Base-by-base conservation (phyloP, 2,113 vertebrate genomes). In the Nestor notabilis region DNA sequence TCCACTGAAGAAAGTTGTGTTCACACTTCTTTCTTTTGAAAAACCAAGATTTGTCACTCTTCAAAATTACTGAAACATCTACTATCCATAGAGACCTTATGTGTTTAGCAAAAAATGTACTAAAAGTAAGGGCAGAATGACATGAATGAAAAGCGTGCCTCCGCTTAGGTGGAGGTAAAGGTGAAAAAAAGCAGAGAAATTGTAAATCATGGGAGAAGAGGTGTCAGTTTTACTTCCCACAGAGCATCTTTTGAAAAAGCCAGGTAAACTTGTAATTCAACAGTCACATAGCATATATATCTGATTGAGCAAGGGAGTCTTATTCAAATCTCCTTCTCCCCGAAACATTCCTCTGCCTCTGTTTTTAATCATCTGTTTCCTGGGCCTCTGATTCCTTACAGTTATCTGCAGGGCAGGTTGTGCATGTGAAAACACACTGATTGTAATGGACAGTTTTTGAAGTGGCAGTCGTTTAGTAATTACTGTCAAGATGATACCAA, bases 1-100 rank as follows among this genome's bases (percentile, higher is more conserved):
- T 79, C 31, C 14, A 33, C 70, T 82, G 41, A 89, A 95, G 87
- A 94, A 93, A 92, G 86, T 60, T 89, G 58, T 70, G 41, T 68
- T 90, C 19, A 31, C 74, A 70, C 89, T 93, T 92, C 72, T 89
- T 94, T 90, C 69, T 87, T 92, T 85, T 77, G 29, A 75, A 90
- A 87, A 86, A 70, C 21, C 46, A 53, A 70, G 9, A 78, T 90
- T 69, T 76, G 12, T 95, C 29, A 50, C 41, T 82, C 72, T 69
- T 95, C 56, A 84, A 96, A 84, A 78, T 23, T 81, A 90, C 33
- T 72, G 60, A 89, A 87, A 78, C 33, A 20, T 68, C 78, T 87
- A 64, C 78, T 87, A 72, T 60, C 52, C 19, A 14, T 64, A 49
- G 58, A 56, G 44, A 75, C 18, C 35, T 47, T 43, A 16, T 53